These are phyloP conservation scores for Parochlus steinenii DNA, from an alignment of 2,888 invertebrate genomes.

Conservation along the genomic window DNA sequence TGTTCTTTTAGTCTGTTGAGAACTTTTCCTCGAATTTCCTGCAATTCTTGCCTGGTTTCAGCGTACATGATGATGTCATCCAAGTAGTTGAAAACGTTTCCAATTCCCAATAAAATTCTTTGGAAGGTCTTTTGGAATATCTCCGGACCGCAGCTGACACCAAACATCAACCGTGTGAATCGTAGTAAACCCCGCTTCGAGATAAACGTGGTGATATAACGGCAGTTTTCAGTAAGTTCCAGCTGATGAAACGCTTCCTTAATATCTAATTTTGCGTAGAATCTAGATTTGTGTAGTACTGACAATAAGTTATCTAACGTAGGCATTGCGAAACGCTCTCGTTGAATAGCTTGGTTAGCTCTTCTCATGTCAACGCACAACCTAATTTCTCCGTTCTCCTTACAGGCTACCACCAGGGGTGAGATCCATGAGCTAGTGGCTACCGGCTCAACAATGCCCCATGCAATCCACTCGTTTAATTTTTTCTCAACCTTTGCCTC, in stretches of 20 bases:
- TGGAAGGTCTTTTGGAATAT: conserved; percentile 26
- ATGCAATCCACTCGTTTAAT: no score
- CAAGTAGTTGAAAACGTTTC: conserved; percentile 22
- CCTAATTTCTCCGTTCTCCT: conserved; percentile 19
- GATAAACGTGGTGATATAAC: conserved; percentile 24
- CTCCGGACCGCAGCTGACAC: conserved; percentile 27
- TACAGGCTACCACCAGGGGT: conserved; percentile 21
- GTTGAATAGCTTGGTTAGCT: conserved; percentile 20
- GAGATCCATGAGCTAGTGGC: conserved; percentile 19
- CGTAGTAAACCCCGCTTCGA: conserved; percentile 22
- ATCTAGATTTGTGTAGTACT: conserved; percentile 16
- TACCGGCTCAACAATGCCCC: no score
- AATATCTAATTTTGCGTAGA: conserved; percentile 21
- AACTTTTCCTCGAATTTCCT: conserved; percentile 18
- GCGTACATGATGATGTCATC: conserved; percentile 26
- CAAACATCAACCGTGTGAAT: conserved; percentile 27
- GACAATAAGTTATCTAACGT: conserved; percentile 18
- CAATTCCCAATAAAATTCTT: conserved; percentile 20
- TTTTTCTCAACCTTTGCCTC: conserved; percentile 4
- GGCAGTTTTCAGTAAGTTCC: conserved; percentile 19
- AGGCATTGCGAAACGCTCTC: conserved; percentile 17
- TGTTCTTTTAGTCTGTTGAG: conserved; percentile 7
- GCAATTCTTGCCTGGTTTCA: conserved; percentile 18
- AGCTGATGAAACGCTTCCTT: conserved; percentile 24
- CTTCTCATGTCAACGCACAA: conserved; percentile 24